Percentiles rank a stretch among this genome's conserved stretches.
phyloP scores from a whole-genome alignment of 2,797 vertebrate species.

The Characodon lateralis region DNA sequence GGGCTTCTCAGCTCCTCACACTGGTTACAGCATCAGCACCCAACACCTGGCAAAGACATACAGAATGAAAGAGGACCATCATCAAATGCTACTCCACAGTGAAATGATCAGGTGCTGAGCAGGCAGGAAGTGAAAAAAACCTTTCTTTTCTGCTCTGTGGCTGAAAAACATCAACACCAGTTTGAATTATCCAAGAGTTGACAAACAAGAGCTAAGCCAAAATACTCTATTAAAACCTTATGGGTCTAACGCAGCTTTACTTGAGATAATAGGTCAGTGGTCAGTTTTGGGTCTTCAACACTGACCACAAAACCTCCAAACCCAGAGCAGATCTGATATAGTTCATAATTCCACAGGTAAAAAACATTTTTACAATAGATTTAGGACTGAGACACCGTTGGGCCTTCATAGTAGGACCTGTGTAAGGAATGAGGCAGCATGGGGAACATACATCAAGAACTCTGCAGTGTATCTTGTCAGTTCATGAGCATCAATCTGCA shows the following conservation, averaged over 20 bases:
- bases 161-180: background rate
- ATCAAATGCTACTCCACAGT: conserved; percentile 15
- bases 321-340: background rate
- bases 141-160: background rate
- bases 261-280: background rate
- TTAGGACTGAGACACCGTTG: background rate
- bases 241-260: background rate
- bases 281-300: background rate
- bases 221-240: background rate
- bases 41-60: conserved; percentile 71
- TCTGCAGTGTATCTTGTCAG: background rate
- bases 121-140: background rate
- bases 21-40: conserved; percentile 83
- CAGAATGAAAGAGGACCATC: conserved; percentile 20
- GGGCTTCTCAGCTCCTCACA: conserved; percentile 75
- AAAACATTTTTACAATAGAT: background rate
- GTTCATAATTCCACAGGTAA: background rate
- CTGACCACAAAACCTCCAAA: background rate
- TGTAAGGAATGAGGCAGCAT: background rate
- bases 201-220: background rate
- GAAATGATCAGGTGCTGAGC: background rate
- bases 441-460: background rate
- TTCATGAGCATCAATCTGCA: background rate
- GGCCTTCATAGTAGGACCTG: background rate
- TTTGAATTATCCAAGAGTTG: too few relatives aligned